Evolutionary conservation across 2,113 vertebrate species (phyloP), one percentile per base, ranked within the genome.

Genomic region (Tautogolabrus adspersus): DNA sequence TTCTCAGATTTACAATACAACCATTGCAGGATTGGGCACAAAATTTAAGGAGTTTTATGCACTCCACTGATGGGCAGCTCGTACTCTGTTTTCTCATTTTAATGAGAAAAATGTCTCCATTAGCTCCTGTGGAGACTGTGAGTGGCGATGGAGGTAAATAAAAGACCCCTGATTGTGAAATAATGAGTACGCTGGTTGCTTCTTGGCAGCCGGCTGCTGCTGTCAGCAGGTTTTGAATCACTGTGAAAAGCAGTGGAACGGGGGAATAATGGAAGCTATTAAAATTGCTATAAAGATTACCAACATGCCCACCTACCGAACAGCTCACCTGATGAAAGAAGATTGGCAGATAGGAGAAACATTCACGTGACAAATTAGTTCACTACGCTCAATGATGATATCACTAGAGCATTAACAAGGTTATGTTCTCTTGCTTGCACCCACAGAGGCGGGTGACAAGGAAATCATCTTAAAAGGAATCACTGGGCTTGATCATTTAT

Each of bases 141-240:
- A 74, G 81, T 58, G 52, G 73, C 11, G 49, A 70, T 66, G 84
- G 62, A 77, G 82, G 89, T 90, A 87, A 92, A 90, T 87, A 89
- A 87, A 89, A 85, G 85, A 79, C 18, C 82, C 66, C 73, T 86
- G 87, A 88, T 89, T 82, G 84, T 83, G 79, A 79, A 88, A 88
- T 92, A 88, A 92, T 92, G 84, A 92, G 84, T 40, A 46, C 6
- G 49, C 74, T 56, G 74, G 78, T 88, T 77, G 82, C 73, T 73
- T 70, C 64, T 72, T 82, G 75, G 78, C 79, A 86, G 80, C 51
- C 61, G 18, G 64, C 78, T 89, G 84, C 84, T 85, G 87, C 73
- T 84, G 82, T 90, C 90, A 92, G 90, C 90, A 89, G 79, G 65
- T 89, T 89, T 81, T 84, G 68, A 88, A 87, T 86, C 73, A 73